Percentiles rank a stretch among this genome's conserved stretches.
Evolutionary conservation across 1,140 invertebrate genomes (phyloP).

Genomic region (Odontomachus brunneus): DNA sequence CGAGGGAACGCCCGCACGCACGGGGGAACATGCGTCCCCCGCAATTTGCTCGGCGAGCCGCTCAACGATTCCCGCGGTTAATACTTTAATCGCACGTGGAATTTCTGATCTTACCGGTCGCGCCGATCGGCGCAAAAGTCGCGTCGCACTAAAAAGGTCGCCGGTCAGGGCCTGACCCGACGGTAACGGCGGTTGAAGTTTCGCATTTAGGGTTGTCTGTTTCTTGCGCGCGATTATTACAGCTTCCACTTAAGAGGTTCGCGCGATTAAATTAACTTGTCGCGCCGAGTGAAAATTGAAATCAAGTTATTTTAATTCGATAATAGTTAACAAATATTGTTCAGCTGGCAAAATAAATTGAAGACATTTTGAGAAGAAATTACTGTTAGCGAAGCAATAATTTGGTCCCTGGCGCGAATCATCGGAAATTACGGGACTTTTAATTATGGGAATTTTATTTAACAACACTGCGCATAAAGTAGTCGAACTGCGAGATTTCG

Average conservation of each 20-base stretch:
- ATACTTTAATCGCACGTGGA: conserved; percentile 33
- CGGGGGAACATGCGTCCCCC: conserved; percentile 13
- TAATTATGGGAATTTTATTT: no score
- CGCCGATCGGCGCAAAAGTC: conserved; percentile 8
- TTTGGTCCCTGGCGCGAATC: no score
- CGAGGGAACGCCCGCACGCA: neutral
- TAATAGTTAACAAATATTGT: neutral
- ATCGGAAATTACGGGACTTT: no score
- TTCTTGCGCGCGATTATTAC: neutral
- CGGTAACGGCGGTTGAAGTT: neutral
- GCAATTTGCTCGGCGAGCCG: conserved; percentile 24
- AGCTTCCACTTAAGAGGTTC: neutral
- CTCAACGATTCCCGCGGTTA: conserved; percentile 43
- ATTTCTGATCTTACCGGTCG: neutral
- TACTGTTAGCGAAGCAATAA: neutral
- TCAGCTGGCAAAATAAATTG: no score
- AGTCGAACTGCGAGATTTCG: neutral
- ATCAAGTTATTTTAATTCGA: neutral
- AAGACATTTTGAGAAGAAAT: no score
- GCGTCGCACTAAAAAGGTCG: neutral
- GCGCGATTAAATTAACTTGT: neutral
- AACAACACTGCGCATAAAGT: neutral
- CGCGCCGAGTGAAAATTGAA: neutral
- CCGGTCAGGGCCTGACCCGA: neutral
- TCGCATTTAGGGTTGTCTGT: neutral